A percentile compares a stretch with the other conserved stretches of the same genome.
Evolutionary conservation across 2,113 vertebrate genomes (phyloP).

Genomic region (Alces alces): DNA sequence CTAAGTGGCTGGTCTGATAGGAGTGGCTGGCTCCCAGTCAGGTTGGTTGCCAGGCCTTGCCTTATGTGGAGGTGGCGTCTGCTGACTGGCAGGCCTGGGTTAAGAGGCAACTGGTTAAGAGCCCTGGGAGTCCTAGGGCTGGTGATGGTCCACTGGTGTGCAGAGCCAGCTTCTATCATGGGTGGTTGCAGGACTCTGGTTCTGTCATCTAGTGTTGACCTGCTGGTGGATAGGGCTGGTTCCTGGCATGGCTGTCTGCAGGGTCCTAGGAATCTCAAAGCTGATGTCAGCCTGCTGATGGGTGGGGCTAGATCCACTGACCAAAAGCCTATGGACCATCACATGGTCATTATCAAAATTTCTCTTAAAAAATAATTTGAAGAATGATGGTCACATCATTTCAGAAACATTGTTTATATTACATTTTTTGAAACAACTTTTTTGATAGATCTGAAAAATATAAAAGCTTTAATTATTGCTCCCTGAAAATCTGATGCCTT

Average conservation of each 20-base stretch:
- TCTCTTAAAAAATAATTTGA: background rate
- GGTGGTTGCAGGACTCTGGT: background rate
- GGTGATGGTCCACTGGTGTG: background rate
- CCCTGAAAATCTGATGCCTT: background rate
- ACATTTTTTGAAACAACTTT: background rate
- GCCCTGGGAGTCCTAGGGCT: background rate
- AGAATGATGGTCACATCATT: background rate
- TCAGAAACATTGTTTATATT: background rate
- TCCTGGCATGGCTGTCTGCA: background rate
- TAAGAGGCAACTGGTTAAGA: background rate
- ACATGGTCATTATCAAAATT: background rate
- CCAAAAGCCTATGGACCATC: background rate
- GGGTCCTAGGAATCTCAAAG: background rate
- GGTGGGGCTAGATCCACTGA: background rate
- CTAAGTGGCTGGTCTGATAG: background rate
- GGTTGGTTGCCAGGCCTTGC: background rate
- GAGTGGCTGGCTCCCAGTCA: background rate
- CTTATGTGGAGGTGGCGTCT: background rate
- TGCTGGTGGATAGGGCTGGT: background rate
- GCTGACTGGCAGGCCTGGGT: background rate
- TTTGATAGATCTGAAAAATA: background rate
- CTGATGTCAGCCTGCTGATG: background rate
- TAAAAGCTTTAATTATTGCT: background rate
- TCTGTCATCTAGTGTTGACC: background rate
- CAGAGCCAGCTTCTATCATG: background rate